These are phyloP conservation scores for Periophthalmus modestus DNA, from an alignment of 2,113 vertebrate species.

Conservation along the genomic window DNA sequence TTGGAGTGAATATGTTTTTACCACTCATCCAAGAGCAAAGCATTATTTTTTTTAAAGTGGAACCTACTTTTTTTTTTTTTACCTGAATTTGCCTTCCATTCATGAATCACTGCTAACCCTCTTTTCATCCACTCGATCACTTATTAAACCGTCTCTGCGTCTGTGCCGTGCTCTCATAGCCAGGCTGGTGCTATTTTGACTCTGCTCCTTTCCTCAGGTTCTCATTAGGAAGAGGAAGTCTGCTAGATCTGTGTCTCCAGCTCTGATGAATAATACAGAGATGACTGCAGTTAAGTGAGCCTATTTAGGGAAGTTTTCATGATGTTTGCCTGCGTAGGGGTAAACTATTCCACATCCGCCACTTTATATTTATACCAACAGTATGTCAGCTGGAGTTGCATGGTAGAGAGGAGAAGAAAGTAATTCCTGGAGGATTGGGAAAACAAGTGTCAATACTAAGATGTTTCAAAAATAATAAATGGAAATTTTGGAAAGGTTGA, in stretches of 20 bases:
- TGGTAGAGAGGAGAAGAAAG: slow-evolving; percentile 11
- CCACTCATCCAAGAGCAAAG: too few relatives aligned
- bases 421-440: background rate
- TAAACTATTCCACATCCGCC: slow-evolving; percentile 10
- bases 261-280: slow-evolving; percentile 53
- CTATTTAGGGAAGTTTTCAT: slow-evolving; percentile 16
- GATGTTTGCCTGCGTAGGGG: background rate
- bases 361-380: slow-evolving; percentile 23
- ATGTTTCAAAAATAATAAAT: background rate
- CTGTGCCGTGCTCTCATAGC: slow-evolving; percentile 20
- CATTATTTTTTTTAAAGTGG: too few relatives aligned
- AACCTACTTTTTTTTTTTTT: background rate
- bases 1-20: too few relatives aligned
- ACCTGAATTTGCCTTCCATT: slow-evolving; percentile 24
- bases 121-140: slow-evolving; percentile 14
- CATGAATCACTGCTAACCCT: background rate
- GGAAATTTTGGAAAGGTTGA: background rate
- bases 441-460: background rate
- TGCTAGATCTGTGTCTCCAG: slow-evolving; percentile 27
- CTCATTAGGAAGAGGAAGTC: slow-evolving; percentile 32
- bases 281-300: slow-evolving; percentile 23
- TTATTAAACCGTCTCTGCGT: slow-evolving; percentile 23
- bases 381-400: slow-evolving; percentile 11
- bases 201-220: slow-evolving; percentile 33
- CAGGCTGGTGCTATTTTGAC: slow-evolving; percentile 31